phyloP scores from a whole-genome alignment of 2,888 invertebrate species.

The Orthosia gracilis region DNA sequence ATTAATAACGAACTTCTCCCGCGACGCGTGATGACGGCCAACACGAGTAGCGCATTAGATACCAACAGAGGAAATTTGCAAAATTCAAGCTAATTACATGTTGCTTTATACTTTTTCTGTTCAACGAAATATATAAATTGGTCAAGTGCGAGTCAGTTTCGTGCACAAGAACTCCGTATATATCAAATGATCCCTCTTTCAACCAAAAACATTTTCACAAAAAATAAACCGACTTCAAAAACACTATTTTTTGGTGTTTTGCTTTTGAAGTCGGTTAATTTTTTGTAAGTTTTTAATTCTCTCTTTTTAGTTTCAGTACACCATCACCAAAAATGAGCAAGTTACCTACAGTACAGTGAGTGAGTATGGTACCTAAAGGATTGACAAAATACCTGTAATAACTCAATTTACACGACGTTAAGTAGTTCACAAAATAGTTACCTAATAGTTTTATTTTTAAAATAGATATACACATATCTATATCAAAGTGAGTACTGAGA shows the following conservation, averaged over 20 bases:
- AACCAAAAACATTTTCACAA: background rate
- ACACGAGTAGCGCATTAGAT: constrained; percentile 91
- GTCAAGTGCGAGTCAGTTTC: constrained; percentile 34
- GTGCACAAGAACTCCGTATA: background rate
- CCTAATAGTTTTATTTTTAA: too few relatives aligned
- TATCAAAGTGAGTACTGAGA: background rate
- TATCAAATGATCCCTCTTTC: background rate
- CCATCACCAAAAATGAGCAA: too few relatives aligned
- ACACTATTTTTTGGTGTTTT: too few relatives aligned
- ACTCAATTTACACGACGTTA: too few relatives aligned
- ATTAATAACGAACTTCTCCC: constrained; percentile 90
- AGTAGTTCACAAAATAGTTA: too few relatives aligned
- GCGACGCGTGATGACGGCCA: constrained; percentile 90
- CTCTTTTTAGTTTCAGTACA: too few relatives aligned
- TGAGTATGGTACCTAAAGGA: too few relatives aligned
- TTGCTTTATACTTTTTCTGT: constrained; percentile 69
- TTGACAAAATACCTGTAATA: too few relatives aligned
- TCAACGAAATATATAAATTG: constrained; percentile 60
- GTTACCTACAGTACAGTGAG: too few relatives aligned
- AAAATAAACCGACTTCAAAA: too few relatives aligned
- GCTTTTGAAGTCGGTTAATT: too few relatives aligned
- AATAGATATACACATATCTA: background rate
- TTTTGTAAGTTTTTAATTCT: too few relatives aligned
- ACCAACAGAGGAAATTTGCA: constrained; percentile 81
- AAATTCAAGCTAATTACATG: constrained; percentile 82